These are phyloP conservation scores for Homarus gammarus DNA, from an alignment of 2,888 invertebrate species.

Conservation along the genomic window DNA sequence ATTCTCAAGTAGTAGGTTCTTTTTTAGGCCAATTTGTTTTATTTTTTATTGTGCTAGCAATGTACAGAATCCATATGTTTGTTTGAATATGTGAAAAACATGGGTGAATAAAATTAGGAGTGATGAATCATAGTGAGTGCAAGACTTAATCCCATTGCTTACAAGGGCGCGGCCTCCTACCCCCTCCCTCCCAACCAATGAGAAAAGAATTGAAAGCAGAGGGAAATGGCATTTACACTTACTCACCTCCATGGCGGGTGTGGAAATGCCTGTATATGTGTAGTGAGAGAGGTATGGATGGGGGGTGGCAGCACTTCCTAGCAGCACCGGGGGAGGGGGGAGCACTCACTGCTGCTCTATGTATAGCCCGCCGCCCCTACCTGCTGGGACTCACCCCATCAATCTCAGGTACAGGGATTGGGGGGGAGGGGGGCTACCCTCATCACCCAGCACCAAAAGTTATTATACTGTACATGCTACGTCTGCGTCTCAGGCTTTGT, in stretches of 20 bases:
- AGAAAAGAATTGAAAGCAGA: neutral
- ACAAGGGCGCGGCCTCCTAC: too few species aligned
- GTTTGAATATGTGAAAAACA: too few species aligned
- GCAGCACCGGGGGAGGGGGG: neutral
- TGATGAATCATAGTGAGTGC: too few species aligned
- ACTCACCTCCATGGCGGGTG: neutral
- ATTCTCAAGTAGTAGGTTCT: too few species aligned
- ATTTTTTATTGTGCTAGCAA: too few species aligned
- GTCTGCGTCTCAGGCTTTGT: too few species aligned
- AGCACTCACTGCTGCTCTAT: neutral
- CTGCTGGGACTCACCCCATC: neutral
- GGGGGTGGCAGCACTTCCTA: neutral
- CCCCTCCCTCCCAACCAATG: neutral
- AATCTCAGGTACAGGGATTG: neutral
- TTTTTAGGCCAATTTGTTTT: too few species aligned
- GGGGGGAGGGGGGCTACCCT: too few species aligned
- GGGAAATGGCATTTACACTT: neutral
- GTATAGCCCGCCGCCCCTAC: neutral
- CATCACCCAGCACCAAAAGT: neutral
- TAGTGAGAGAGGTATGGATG: neutral
- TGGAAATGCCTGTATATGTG: slow-evolving; percentile 5
- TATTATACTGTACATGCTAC: too few species aligned
- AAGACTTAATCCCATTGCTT: too few species aligned
- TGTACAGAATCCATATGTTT: too few species aligned
- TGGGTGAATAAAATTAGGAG: too few species aligned